These are phyloP conservation scores for Drosophila willistoni DNA, from an alignment of 1,140 invertebrate genomes.

Conservation along the genomic window DNA sequence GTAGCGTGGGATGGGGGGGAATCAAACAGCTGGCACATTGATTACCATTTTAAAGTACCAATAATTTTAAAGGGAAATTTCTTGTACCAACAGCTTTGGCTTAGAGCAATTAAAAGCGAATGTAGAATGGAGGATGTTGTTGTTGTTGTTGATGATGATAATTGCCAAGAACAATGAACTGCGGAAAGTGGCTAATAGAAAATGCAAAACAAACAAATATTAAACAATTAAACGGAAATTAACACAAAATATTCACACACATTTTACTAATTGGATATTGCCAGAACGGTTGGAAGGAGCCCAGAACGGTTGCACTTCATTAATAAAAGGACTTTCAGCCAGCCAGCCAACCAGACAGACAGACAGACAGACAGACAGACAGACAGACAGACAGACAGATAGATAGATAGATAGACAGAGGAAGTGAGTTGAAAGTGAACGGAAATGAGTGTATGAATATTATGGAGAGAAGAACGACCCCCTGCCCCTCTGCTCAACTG, in stretches of 20 bases:
- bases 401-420: conserved; percentile 11
- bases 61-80: not conserved
- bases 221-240: conserved; percentile 82
- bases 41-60: not conserved
- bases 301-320: conserved; percentile 51
- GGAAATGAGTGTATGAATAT: conserved; percentile 67
- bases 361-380: conserved; percentile 21
- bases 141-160: conserved; percentile 42
- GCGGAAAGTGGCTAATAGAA: conserved; percentile 71
- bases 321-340: conserved; percentile 49
- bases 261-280: conserved; percentile 50
- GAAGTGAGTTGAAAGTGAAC: conserved; percentile 56
- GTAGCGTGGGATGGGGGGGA: not conserved
- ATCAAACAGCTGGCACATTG: conserved; percentile 8
- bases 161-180: conserved; percentile 64
- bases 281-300: not conserved
- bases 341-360: conserved; percentile 17
- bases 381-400: conserved; percentile 2
- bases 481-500: not conserved
- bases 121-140: no score
- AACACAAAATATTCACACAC: conserved; percentile 70
- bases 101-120: conserved; percentile 19
- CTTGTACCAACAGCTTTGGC: conserved; percentile 9
- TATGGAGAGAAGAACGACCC: conserved; percentile 21
- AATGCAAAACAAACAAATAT: conserved; percentile 80